Evolutionary conservation across 1,140 invertebrate species (phyloP).

Genomic region (Pararge aegeria): DNA sequence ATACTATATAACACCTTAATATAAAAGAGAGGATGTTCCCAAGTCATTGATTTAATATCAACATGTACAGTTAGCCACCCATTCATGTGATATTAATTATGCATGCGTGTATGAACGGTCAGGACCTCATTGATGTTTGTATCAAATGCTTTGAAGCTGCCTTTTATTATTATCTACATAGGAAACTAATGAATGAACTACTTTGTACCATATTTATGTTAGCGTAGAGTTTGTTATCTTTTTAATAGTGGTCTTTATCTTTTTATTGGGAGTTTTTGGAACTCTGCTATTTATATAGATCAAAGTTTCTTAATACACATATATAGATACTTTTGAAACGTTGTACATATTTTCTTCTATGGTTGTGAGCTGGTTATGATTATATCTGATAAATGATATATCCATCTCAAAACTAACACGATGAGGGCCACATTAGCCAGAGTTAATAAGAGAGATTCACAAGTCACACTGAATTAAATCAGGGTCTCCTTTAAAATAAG

Average conservation of each 20-base stretch:
- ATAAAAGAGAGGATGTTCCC: slow-evolving; percentile 14
- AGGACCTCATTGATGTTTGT: slow-evolving; percentile 30
- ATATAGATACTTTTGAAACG: too few species aligned
- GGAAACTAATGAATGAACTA: slow-evolving; percentile 36
- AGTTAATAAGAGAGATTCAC: too few species aligned
- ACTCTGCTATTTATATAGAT: neutral
- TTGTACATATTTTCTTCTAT: too few species aligned
- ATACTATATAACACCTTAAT: neutral
- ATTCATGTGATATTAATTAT: slow-evolving; percentile 55
- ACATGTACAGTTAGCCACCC: slow-evolving; percentile 28
- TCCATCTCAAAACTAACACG: too few species aligned
- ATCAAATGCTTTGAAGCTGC: neutral
- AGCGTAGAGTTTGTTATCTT: neutral
- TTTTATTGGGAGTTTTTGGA: neutral
- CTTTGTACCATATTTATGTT: neutral
- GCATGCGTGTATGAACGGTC: slow-evolving; percentile 55
- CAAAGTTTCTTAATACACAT: too few species aligned
- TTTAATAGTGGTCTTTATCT: neutral
- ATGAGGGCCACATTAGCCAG: too few species aligned
- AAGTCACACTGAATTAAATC: too few species aligned
- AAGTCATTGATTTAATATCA: slow-evolving; percentile 23
- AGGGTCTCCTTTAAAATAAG: too few species aligned
- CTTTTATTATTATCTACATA: slow-evolving; percentile 19
- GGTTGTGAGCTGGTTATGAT: too few species aligned
- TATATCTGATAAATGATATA: too few species aligned